Conservation (phyloP, 2,113 vertebrate genomes). For the Zeus faber region DNA sequence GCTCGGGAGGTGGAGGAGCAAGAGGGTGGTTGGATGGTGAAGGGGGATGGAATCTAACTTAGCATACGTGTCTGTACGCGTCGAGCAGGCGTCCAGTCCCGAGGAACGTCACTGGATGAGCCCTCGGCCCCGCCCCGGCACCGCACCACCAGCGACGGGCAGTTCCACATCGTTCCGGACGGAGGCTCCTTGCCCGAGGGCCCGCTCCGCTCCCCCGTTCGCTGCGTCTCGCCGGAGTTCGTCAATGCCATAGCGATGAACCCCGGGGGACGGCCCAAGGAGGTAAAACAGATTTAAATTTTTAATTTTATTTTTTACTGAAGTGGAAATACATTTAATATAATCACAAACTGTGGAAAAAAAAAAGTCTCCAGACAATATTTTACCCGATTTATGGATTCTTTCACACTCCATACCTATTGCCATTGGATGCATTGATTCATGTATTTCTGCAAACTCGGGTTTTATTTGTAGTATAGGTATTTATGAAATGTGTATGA, state of each 20-base stretch:
- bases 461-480: background rate
- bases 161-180: slow-evolving; percentile 77
- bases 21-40: background rate
- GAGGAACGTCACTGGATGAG: slow-evolving; percentile 74
- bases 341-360: too few species aligned
- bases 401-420: background rate
- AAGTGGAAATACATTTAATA: too few species aligned
- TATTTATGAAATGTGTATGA: background rate
- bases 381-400: too few species aligned
- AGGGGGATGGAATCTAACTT: background rate
- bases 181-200: slow-evolving; percentile 67
- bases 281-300: slow-evolving; percentile 74
- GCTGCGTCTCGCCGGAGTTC: slow-evolving; percentile 91
- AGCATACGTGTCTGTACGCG: background rate
- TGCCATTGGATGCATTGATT: background rate
- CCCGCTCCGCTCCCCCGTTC: slow-evolving; percentile 83
- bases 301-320: background rate
- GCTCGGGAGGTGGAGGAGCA: too few species aligned
- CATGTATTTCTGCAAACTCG: background rate
- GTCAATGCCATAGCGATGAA: slow-evolving; percentile 92
- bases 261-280: slow-evolving; percentile 95
- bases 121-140: slow-evolving; percentile 59
- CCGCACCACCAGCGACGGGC: slow-evolving; percentile 78
- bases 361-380: too few species aligned
- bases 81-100: slow-evolving; percentile 80